These are phyloP conservation scores for Oscheius sp. DNA, from an alignment of 2,888 invertebrate species.

Conservation along the genomic window DNA sequence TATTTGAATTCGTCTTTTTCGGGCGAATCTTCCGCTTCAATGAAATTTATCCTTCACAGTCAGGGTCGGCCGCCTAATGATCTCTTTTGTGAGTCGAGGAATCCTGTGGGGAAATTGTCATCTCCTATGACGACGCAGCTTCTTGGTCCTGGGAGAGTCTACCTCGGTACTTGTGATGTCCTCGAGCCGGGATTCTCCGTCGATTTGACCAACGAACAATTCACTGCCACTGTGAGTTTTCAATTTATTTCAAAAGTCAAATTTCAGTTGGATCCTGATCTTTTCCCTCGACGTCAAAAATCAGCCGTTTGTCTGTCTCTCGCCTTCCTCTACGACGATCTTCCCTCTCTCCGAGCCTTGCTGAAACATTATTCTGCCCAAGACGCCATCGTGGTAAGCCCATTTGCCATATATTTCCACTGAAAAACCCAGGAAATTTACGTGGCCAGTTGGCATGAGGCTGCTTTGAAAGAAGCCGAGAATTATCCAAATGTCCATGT, in stretches of 20 bases:
- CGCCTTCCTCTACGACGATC: constrained; percentile 31
- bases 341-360: constrained; percentile 3
- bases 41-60: constrained; percentile 24
- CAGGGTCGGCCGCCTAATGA: neutral
- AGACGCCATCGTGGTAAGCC: neutral
- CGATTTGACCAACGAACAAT: constrained; percentile 21
- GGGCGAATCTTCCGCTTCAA: constrained; percentile 10
- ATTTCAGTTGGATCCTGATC: constrained; percentile 17
- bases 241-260: neutral
- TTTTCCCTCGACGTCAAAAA: constrained; percentile 3
- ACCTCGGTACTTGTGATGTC: constrained; percentile 22
- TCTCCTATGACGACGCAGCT: constrained; percentile 18
- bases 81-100: constrained; percentile 22
- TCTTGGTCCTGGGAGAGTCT: constrained; percentile 10
- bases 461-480: neutral
- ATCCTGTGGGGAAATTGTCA: neutral
- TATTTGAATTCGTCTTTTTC: constrained; percentile 21
- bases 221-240: constrained; percentile 5
- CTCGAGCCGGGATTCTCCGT: constrained; percentile 25
- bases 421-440: constrained; percentile 11
- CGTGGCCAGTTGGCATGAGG: constrained; percentile 22
- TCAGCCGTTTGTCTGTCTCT: constrained; percentile 27
- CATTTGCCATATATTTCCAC: neutral
- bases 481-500: constrained; percentile 6
- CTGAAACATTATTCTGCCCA: neutral